These are phyloP conservation scores for Drosophila sturtevanti DNA, from an alignment of 1,140 invertebrate genomes.

Conservation along the genomic window DNA sequence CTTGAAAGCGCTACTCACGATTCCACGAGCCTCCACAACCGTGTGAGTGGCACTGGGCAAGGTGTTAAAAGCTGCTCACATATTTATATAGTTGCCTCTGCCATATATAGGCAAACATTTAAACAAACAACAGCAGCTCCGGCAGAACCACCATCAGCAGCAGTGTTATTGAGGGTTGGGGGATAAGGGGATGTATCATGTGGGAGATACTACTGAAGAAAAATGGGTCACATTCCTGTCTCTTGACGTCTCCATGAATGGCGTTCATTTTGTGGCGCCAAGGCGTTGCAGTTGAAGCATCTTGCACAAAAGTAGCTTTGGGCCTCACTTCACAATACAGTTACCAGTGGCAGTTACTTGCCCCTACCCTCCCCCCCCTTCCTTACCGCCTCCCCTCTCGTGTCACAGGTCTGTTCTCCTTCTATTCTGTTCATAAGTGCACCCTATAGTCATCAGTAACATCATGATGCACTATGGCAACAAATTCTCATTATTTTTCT, in stretches of 20 bases:
- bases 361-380: too few species aligned
- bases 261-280: slow-evolving; percentile 69
- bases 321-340: slow-evolving; percentile 18
- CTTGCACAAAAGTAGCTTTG: slow-evolving; percentile 57
- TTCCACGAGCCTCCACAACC: background rate
- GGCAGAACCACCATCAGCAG: too few species aligned
- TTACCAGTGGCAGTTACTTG: slow-evolving; percentile 5
- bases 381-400: too few species aligned
- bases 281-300: slow-evolving; percentile 42
- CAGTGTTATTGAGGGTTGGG: background rate
- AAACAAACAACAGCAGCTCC: slow-evolving; percentile 51
- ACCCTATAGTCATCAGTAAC: slow-evolving; percentile 1
- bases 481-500: background rate
- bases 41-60: slow-evolving; percentile 42
- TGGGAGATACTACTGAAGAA: slow-evolving; percentile 32
- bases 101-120: slow-evolving; percentile 78
- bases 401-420: background rate
- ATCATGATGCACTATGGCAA: background rate
- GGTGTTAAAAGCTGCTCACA: slow-evolving; percentile 79
- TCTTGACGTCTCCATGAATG: slow-evolving; percentile 59
- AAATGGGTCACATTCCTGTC: slow-evolving; percentile 72
- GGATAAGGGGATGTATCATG: slow-evolving; percentile 18
- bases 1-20: slow-evolving; percentile 44
- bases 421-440: slow-evolving; percentile 33
- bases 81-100: slow-evolving; percentile 74